These are phyloP conservation scores for Meloidogyne chitwoodi DNA, from an alignment of 1,140 invertebrate species.

Conservation along the genomic window DNA sequence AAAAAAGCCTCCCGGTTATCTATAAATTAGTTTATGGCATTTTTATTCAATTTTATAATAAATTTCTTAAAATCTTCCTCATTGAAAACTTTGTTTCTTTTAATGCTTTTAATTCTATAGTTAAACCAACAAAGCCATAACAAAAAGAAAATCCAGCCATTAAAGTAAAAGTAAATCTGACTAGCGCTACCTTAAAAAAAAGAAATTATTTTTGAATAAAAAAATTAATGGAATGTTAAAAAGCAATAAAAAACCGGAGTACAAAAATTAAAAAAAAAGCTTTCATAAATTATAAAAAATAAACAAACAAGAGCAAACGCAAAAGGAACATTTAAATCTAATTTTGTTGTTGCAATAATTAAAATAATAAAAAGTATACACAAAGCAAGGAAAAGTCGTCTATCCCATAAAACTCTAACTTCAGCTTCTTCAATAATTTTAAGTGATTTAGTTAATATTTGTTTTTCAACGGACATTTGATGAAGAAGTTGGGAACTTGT, in stretches of 20 bases:
- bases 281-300: too few species aligned
- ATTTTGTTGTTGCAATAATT: constrained; percentile 7
- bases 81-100: constrained; percentile 60
- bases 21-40: not conserved
- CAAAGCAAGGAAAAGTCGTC: constrained; percentile 36
- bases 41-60: too few species aligned
- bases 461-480: constrained; percentile 20
- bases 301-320: constrained; percentile 24
- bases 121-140: constrained; percentile 60
- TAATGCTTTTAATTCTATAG: constrained; percentile 61
- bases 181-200: constrained; percentile 40
- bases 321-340: constrained; percentile 17
- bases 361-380: constrained; percentile 21
- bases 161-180: constrained; percentile 56
- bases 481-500: constrained; percentile 19
- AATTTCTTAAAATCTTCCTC: constrained; percentile 22
- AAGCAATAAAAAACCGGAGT: not conserved
- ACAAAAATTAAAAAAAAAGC: not conserved
- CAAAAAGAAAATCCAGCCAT: constrained; percentile 60
- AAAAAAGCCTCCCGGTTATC: not conserved
- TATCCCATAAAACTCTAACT: constrained; percentile 44
- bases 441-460: constrained; percentile 41
- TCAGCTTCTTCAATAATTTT: constrained; percentile 49
- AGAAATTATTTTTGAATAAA: not conserved
- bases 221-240: not conserved